These are phyloP conservation scores for Galerucella nymphaeae DNA, from an alignment of 2,888 invertebrate genomes.

Conservation along the genomic window DNA sequence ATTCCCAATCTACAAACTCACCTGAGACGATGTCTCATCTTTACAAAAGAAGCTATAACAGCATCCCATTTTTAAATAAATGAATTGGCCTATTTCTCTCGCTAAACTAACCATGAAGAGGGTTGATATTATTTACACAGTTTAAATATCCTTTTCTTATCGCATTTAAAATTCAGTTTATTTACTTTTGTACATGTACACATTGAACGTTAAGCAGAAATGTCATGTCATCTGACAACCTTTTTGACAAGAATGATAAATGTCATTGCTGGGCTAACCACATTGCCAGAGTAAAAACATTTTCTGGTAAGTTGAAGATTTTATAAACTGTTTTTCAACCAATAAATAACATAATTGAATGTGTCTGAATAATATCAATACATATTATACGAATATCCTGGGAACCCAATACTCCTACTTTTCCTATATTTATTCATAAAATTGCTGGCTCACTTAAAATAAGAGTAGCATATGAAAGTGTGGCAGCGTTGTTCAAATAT, in stretches of 20 bases:
- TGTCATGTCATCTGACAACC: constrained; percentile 1
- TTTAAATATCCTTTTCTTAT: constrained; percentile 20
- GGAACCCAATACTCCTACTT: no score
- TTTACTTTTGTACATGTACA: constrained; percentile 31
- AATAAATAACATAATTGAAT: no score
- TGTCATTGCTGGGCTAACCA: not conserved
- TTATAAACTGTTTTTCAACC: no score
- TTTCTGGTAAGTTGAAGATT: not conserved
- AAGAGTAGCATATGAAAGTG: no score
- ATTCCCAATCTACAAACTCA: constrained; percentile 52
- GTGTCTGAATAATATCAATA: no score
- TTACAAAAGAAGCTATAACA: constrained; percentile 78
- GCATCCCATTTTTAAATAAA: constrained; percentile 69
- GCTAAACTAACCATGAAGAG: constrained; percentile 32
- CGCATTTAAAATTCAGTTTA: constrained; percentile 31
- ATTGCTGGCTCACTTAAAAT: no score
- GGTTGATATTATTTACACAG: not conserved
- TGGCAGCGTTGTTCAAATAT: no score
- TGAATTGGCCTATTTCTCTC: constrained; percentile 19
- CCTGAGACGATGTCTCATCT: constrained; percentile 77
- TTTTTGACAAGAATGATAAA: not conserved
- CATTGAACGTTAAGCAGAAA: constrained; percentile 5
- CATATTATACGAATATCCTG: no score
- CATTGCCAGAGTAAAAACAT: not conserved
- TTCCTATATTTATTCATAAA: no score